Evolutionary conservation across 2,113 vertebrate genomes (phyloP).

Genomic region (Reinhardtius hippoglossoides): DNA sequence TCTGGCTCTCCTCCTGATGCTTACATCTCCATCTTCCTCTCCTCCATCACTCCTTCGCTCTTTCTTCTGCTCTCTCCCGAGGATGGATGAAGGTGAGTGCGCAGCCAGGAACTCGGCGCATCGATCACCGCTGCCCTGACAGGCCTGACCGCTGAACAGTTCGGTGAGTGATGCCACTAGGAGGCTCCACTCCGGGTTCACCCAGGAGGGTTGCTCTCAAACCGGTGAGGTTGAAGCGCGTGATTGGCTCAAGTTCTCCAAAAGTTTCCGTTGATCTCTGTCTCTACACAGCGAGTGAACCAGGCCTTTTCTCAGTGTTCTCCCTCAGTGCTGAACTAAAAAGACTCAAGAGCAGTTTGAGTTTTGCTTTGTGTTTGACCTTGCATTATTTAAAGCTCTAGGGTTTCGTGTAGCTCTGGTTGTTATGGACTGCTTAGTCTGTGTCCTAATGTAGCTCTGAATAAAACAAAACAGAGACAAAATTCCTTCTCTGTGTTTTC

Average conservation of each 20-base stretch:
- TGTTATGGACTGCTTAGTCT: background rate
- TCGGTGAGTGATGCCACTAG: conserved; percentile 55
- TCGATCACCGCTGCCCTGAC: conserved; percentile 61
- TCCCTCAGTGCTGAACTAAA: background rate
- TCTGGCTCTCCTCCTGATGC: conserved; percentile 27
- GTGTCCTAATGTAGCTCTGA: background rate
- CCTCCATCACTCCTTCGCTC: conserved; percentile 8
- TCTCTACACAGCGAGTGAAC: background rate
- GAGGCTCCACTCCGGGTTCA: background rate
- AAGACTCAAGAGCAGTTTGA: background rate
- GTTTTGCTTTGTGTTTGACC: background rate
- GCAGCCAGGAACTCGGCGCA: conserved; percentile 62
- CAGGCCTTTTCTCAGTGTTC: no score
- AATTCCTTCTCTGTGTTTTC: background rate
- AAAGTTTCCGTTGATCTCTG: conserved; percentile 42
- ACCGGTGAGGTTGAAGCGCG: background rate
- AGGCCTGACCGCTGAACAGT: conserved; percentile 38
- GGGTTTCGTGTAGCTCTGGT: background rate
- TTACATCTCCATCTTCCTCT: conserved; percentile 38
- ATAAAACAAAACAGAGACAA: background rate
- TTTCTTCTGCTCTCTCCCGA: conserved; percentile 32
- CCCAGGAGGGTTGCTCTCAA: conserved; percentile 38
- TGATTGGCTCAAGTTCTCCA: conserved; percentile 19
- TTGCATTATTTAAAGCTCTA: background rate
- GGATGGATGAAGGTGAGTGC: conserved; percentile 60